Evolutionary conservation across 2,797 vertebrate genomes (phyloP), one percentile per base, ranked within the genome.

Genomic region (Parauchenoglanis ngamensis): DNA sequence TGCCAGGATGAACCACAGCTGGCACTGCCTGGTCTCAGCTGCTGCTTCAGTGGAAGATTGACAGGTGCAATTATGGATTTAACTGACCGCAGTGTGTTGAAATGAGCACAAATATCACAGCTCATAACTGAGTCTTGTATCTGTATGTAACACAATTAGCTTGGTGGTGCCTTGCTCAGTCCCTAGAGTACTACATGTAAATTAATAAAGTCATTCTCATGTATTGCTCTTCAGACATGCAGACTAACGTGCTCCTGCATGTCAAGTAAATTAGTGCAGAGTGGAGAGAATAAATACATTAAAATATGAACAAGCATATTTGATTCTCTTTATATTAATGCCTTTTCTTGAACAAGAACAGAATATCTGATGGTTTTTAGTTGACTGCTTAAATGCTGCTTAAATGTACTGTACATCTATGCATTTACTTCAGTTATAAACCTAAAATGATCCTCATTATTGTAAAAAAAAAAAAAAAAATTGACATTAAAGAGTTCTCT

Each of bases 1-100:
- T 85, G 76, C 81, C 46, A 87, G 81, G 31, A 70, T 46, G 70
- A 63, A 57, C 21, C 83, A 75, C 80, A 87, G 23, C 52, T 83
- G 56, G 70, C 59, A 44, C 40, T 21, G 46, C 52, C 68, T 75
- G 86, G 77, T 76, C 86, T 85, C 89, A 83, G 83, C 78, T 90
- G 90, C 63, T 86, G 78, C 79, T 79, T n/a, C 79, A 31, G 52
- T 79, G 40, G 57, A 75, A 89, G 90, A 92, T 82, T 90, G 89
- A 91, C 91, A 88, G 87, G 88, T 88, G 88, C 89, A 90, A 90
- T 91, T 91, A 91, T 80, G 89, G 81, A 87, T 73, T 65, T 89
- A 89, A 90, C 83, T 87, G 90, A 83, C 88, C 80, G 25, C 85
- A 76, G 85, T 88, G 87, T 88, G 88, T 88, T 86, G 84, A 89